phyloP scores from a whole-genome alignment of 1,140 invertebrate genomes.

The Venustaconcha ellipsiformis region DNA sequence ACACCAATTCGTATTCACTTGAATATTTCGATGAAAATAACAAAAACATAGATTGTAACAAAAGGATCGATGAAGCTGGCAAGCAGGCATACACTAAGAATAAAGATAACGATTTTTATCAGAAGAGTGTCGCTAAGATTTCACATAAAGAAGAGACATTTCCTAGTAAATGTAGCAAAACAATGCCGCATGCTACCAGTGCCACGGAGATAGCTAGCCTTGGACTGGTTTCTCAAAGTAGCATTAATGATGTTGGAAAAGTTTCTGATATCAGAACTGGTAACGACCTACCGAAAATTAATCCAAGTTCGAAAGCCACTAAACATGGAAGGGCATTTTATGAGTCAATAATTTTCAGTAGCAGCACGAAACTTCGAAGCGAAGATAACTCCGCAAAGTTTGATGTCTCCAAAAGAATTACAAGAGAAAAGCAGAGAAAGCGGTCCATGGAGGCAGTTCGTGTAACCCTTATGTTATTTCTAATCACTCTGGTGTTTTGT shows the following conservation, averaged over 20 bases:
- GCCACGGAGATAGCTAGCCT: too few relatives aligned
- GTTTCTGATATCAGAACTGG: background rate
- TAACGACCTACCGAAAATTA: slow-evolving; percentile 4
- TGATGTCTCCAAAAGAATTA: background rate
- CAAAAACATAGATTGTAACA: background rate
- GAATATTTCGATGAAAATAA: background rate
- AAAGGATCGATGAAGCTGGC: background rate
- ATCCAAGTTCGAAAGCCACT: slow-evolving; percentile 2
- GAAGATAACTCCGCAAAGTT: background rate
- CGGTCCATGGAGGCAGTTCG: background rate
- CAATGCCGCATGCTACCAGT: too few relatives aligned
- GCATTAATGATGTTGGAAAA: background rate
- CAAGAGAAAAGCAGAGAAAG: background rate
- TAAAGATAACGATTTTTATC: background rate
- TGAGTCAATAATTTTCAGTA: background rate
- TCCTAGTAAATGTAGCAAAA: too few relatives aligned
- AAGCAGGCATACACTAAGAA: background rate
- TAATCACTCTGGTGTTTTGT: slow-evolving; percentile 16
- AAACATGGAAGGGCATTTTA: background rate
- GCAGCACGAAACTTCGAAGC: background rate
- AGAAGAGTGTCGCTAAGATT: too few relatives aligned
- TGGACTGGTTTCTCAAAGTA: background rate
- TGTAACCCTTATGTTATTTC: slow-evolving; percentile 27
- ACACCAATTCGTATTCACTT: slow-evolving; percentile 2
- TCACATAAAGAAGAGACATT: too few relatives aligned